phyloP scores from a whole-genome alignment of 2,888 invertebrate genomes.

The Cryptocephalus moraei region DNA sequence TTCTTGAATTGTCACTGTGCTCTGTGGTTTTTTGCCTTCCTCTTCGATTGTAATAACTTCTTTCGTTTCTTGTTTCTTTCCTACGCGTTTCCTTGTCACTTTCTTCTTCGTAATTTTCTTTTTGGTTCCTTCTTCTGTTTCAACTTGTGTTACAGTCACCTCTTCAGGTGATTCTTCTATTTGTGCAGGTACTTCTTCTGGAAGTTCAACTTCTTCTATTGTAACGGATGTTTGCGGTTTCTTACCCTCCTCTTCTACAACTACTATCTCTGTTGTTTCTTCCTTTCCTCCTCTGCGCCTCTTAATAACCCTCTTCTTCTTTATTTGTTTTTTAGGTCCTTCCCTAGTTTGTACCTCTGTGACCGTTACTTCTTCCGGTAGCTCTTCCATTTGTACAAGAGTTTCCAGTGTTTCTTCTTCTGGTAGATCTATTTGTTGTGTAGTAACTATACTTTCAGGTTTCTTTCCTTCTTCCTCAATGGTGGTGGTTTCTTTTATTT shows the following conservation, averaged over 20 bases:
- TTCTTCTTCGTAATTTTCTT: slow-evolving; percentile 35
- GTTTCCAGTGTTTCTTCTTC: slow-evolving; percentile 3
- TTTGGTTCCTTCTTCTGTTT: slow-evolving; percentile 33
- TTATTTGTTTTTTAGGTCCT: slow-evolving; percentile 26
- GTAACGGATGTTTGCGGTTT: slow-evolving; percentile 22
- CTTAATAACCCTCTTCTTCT: slow-evolving; percentile 22
- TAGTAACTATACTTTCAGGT: slow-evolving; percentile 33
- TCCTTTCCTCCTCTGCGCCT: slow-evolving; percentile 24
- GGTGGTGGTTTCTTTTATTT: slow-evolving; percentile 27
- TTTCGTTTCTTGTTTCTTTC: slow-evolving; percentile 31
- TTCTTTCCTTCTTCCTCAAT: slow-evolving; percentile 20
- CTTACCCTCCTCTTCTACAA: slow-evolving; percentile 27
- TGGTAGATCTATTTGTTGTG: slow-evolving; percentile 23
- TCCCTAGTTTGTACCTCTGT: slow-evolving; percentile 19
- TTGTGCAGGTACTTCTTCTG: slow-evolving; percentile 5
- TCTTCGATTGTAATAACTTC: slow-evolving; percentile 25
- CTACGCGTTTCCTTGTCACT: slow-evolving; percentile 35
- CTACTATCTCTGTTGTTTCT: slow-evolving; percentile 30
- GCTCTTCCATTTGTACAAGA: slow-evolving; percentile 18
- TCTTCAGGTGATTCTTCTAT: slow-evolving; percentile 29
- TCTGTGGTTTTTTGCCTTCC: slow-evolving; percentile 37
- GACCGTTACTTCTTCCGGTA: slow-evolving; percentile 26
- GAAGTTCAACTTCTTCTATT: slow-evolving; percentile 26
- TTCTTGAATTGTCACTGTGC: slow-evolving; percentile 28
- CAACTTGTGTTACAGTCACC: slow-evolving; percentile 26